These are phyloP conservation scores for Diaperis boleti DNA, from an alignment of 2,888 invertebrate species.

Conservation along the genomic window DNA sequence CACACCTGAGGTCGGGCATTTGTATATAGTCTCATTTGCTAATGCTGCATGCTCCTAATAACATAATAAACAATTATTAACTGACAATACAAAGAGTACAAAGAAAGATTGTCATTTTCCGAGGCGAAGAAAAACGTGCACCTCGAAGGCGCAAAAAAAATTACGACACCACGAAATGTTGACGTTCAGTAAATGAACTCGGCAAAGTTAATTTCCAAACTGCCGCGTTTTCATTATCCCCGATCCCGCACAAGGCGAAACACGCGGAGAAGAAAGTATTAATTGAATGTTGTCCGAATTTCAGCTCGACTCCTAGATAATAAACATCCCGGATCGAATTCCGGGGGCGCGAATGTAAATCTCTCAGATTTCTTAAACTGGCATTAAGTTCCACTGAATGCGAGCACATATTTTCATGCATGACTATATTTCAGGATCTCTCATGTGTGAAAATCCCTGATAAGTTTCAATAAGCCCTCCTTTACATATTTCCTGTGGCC, in stretches of 20 bases:
- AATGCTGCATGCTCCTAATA: too few relatives aligned
- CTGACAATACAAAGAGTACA: too few relatives aligned
- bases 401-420: constrained; percentile 34
- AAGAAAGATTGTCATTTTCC: too few relatives aligned
- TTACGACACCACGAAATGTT: too few relatives aligned
- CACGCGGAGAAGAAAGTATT: background rate
- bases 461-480: constrained; percentile 41
- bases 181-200: too few relatives aligned
- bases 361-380: constrained; percentile 12
- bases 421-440: constrained; percentile 32
- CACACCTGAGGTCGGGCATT: too few relatives aligned
- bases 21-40: too few relatives aligned
- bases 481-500: constrained; percentile 39
- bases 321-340: constrained; percentile 10
- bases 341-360: constrained; percentile 5
- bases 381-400: constrained; percentile 24
- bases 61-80: too few relatives aligned
- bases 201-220: too few relatives aligned
- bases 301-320: background rate
- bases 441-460: constrained; percentile 42
- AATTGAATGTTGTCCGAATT: constrained; percentile 8
- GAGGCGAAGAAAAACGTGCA: too few relatives aligned
- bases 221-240: background rate
- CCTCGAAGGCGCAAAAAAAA: too few relatives aligned
- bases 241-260: background rate